A percentile compares a stretch with the other conserved stretches of the same genome.
Conservation (phyloP, 2,113 vertebrate species). For the Sus scrofa region T2T-Sscrofa CM000817.6:136298501-136299000, state of each 20-base stretch:
- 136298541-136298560: neutral
- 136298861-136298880: neutral
- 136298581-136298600: neutral
- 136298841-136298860: neutral
- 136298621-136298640: neutral
- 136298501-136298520: neutral
- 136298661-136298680: neutral
- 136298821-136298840: constrained; percentile 46
- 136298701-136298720: neutral
- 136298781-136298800: neutral
- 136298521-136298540: neutral
- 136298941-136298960: constrained; percentile 75
- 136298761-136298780: neutral
- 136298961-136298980: constrained; percentile 59
- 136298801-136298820: constrained; percentile 36
- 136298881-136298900: constrained; percentile 57
- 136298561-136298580: neutral
- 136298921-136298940: constrained; percentile 70
- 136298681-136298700: neutral
- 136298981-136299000: constrained; percentile 76
- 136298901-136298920: constrained; percentile 63
- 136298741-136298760: neutral
- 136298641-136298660: neutral
- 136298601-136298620: neutral
- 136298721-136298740: neutral